Evolutionary conservation across 2,113 vertebrate genomes (phyloP).

Genomic region (Vidua macroura): DNA sequence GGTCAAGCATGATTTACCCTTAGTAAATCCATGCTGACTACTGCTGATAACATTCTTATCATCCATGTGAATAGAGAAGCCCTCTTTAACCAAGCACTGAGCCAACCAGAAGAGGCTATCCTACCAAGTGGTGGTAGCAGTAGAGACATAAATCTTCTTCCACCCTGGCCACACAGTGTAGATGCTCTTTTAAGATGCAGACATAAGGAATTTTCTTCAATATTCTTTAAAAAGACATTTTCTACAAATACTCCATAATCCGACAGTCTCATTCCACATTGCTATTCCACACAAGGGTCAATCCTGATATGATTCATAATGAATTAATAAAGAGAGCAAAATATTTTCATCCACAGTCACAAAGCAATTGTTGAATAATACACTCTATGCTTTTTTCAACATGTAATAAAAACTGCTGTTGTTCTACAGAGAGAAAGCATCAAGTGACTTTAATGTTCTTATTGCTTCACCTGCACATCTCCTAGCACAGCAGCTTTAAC

Average conservation of each 20-base stretch:
- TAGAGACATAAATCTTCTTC: background rate
- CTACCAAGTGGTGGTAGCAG: background rate
- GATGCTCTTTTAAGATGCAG: background rate
- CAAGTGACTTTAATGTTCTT: background rate
- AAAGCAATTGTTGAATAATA: background rate
- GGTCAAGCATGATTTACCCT: background rate
- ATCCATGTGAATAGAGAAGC: background rate
- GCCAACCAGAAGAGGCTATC: background rate
- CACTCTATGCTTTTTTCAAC: background rate
- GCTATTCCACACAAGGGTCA: background rate
- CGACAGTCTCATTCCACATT: background rate
- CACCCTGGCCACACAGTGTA: background rate
- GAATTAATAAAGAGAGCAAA: background rate
- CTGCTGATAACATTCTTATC: background rate
- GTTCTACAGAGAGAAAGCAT: background rate
- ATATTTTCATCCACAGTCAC: background rate
- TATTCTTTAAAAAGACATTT: background rate
- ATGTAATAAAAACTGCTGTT: background rate
- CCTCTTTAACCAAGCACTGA: background rate
- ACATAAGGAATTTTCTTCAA: background rate
- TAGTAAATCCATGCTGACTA: background rate
- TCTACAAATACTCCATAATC: background rate
- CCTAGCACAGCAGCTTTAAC: background rate
- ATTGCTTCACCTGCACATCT: background rate
- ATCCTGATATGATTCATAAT: background rate